Evolutionary conservation across 2,797 vertebrate genomes (phyloP).

Genomic region (Lemur catta): DNA sequence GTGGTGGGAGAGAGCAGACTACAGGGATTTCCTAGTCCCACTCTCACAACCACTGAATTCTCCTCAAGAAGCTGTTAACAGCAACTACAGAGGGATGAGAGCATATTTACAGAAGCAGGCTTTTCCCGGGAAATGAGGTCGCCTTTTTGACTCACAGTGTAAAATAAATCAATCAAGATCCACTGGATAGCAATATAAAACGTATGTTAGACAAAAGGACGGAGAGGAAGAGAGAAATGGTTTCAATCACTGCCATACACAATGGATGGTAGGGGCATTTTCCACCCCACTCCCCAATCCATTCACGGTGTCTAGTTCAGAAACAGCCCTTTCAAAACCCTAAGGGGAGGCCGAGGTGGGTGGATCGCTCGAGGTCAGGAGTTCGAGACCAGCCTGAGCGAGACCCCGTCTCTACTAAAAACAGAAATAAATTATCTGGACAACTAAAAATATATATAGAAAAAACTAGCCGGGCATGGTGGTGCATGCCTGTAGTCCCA

Average conservation of each 20-base stretch:
- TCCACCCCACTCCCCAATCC: not conserved
- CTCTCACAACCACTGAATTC: not conserved
- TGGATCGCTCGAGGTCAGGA: no score
- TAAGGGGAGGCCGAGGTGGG: no score
- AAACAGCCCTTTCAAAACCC: slow-evolving; percentile 6
- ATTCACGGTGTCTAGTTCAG: not conserved
- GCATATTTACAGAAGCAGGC: slow-evolving; percentile 36
- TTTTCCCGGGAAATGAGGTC: slow-evolving; percentile 55
- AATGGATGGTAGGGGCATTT: not conserved
- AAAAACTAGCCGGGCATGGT: no score
- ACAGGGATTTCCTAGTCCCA: not conserved
- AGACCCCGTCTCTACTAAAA: no score
- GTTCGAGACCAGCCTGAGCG: no score
- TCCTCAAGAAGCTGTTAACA: slow-evolving; percentile 4
- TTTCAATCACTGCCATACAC: not conserved
- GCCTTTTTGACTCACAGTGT: slow-evolving; percentile 38
- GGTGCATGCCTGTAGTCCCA: no score
- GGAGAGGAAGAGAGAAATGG: not conserved
- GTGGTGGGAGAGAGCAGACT: not conserved
- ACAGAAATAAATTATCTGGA: no score
- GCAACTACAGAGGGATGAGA: slow-evolving; percentile 50
- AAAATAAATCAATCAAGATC: slow-evolving; percentile 57
- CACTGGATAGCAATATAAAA: not conserved
- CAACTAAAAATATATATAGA: no score
- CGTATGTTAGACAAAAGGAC: not conserved